phyloP scores from a whole-genome alignment of 2,797 vertebrate species.

The Setipinna tenuifilis region DNA sequence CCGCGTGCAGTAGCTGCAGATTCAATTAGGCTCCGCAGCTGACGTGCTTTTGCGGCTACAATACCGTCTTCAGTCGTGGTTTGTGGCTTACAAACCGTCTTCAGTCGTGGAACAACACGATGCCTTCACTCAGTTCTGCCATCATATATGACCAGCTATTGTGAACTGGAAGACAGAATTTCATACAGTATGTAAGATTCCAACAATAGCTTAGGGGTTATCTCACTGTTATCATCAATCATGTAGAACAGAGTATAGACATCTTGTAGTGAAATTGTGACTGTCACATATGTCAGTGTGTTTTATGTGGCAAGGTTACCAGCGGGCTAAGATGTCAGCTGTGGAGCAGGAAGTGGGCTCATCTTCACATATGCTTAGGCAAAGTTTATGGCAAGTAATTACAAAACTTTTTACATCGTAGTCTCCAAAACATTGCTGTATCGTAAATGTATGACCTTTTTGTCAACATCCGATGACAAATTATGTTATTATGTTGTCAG shows the following conservation, averaged over 20 bases:
- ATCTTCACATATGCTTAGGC: not conserved
- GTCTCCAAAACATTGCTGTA: slow-evolving; percentile 9
- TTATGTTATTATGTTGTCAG: slow-evolving; percentile 27
- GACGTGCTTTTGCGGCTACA: not conserved
- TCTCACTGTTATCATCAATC: not conserved
- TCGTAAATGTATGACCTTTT: slow-evolving; percentile 23
- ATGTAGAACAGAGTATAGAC: not conserved
- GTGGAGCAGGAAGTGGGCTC: not conserved
- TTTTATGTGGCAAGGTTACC: not conserved
- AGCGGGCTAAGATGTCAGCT: not conserved
- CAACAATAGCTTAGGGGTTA: not conserved
- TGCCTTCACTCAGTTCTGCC: not conserved
- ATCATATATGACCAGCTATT: not conserved
- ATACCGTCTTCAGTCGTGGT: not conserved
- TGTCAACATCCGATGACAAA: slow-evolving; percentile 26
- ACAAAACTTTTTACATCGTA: slow-evolving; percentile 19
- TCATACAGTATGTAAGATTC: not conserved
- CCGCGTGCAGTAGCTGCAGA: too few species aligned
- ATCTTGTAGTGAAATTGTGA: not conserved
- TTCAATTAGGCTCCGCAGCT: not conserved
- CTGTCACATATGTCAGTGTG: not conserved
- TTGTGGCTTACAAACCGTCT: not conserved
- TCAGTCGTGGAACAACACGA: not conserved
- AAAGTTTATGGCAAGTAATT: slow-evolving; percentile 16
- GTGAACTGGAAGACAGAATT: not conserved